A percentile compares a stretch with the other conserved stretches of the same genome.
phyloP scores from a whole-genome alignment of 30 jellyfish, hydroid and myxozoan genomes.

The Chironex yamaguchii region DNA sequence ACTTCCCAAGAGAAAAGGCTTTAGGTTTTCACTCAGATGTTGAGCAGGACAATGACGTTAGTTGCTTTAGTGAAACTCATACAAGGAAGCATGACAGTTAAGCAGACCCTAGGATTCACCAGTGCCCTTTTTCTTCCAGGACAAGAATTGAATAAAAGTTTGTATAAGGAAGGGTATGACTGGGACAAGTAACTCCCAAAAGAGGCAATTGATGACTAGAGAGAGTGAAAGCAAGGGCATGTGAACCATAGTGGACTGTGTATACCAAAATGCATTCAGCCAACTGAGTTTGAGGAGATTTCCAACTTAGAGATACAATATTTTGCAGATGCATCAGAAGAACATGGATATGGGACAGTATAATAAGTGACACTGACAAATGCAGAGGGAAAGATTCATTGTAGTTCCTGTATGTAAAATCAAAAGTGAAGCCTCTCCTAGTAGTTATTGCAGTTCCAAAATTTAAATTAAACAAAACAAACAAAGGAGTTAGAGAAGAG shows the following conservation, averaged over 20 bases:
- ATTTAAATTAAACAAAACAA: no score
- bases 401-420: no score
- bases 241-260: neutral
- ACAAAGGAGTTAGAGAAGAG: no score
- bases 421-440: no score
- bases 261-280: neutral
- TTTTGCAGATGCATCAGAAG: neutral
- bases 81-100: no score
- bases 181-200: neutral
- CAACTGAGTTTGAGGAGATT: neutral
- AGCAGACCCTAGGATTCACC: no score
- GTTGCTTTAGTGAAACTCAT: no score
- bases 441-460: no score
- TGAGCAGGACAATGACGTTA: no score
- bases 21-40: no score
- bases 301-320: neutral
- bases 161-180: neutral
- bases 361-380: neutral
- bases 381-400: neutral
- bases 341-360: neutral
- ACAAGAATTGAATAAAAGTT: neutral
- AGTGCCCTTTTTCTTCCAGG: neutral
- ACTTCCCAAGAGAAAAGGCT: no score
- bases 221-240: neutral
- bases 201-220: neutral